Conservation (phyloP, 2,797 vertebrate genomes). For the Hirundo rustica region DNA sequence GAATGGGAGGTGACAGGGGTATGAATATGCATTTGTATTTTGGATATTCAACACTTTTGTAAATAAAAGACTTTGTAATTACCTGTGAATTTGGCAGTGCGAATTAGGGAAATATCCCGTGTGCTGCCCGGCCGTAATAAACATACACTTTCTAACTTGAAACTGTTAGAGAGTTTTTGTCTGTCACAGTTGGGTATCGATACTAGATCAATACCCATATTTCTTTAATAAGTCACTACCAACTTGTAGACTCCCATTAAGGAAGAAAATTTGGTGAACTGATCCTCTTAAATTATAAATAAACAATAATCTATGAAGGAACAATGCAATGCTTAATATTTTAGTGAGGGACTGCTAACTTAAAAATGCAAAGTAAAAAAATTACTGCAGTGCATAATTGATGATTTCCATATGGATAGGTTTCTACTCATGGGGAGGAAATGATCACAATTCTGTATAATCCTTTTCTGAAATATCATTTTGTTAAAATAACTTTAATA, state of each 20-base stretch:
- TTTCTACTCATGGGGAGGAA: conserved; percentile 58
- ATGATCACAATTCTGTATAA: conserved; percentile 26
- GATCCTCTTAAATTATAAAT: not conserved
- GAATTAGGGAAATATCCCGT: too few relatives aligned
- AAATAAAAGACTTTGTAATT: too few relatives aligned
- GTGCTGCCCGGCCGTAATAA: too few relatives aligned
- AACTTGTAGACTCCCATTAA: not conserved
- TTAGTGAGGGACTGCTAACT: not conserved
- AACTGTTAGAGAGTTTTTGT: too few relatives aligned
- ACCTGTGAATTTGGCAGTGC: too few relatives aligned
- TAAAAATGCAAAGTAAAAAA: conserved; percentile 23
- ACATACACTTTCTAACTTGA: too few relatives aligned
- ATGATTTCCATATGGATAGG: conserved; percentile 42
- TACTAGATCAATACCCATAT: too few relatives aligned
- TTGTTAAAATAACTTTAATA: not conserved
- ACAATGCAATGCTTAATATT: not conserved
- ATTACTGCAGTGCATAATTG: conserved; percentile 15
- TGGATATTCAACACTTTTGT: too few relatives aligned
- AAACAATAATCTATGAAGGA: not conserved
- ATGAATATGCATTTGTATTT: too few relatives aligned
- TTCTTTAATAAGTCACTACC: too few relatives aligned
- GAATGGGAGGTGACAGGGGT: too few relatives aligned
- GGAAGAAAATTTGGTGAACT: not conserved
- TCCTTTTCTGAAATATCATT: conserved; percentile 12
- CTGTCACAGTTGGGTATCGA: too few relatives aligned